Base-by-base conservation (phyloP, 2,113 vertebrate genomes). In the Aix galericulata region DNA sequence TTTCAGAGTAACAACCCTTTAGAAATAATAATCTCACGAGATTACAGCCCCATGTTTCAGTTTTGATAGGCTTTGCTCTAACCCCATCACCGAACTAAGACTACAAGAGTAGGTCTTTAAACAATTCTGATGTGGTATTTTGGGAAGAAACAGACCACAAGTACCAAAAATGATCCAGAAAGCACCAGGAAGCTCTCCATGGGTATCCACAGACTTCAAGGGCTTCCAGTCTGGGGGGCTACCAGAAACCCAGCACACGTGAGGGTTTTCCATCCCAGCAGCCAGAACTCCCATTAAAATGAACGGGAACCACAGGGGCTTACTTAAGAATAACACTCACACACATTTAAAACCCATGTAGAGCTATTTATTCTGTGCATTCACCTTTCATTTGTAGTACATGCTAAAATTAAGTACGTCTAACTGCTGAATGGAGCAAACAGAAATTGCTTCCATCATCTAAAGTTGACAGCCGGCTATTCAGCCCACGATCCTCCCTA, bases 311-410 rank as follows among this genome's bases (percentile, higher is more conserved):
- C 34, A n/a, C 9, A 55, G 31, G 36, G 0, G 0, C 79, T 74
- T 63, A n/a, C 40, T 91, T 63, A 89, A 77, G 55, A 85, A 38
- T 56, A 83, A 83, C 42, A 50, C 27, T 73, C 59, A 52, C 40
- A 56, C 50, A 63, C 25, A 74, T 75, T 62, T 13, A 86, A 89
- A 95, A n/a, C 20, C 20, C 32, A 9, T 13, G 32, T 1, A 21
- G 26, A 92, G 72, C 50, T 32, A 59, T 80, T 79, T 93, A 73
- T 95, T 93, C 92, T 68, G 79, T 88, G 32, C 56, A 15, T 67
- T 95, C n/a, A 34, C 63, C 76, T 80, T 75, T 93, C 26, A 14
- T 27, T 27, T 8, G 27, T 4, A 27, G 55, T 38, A 55, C 0
- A 0, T 11, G 26, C 63, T 42, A 68, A 82, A 46, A 36, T 26